Percentiles rank a stretch among this genome's conserved stretches.
Conservation (phyloP, 92 coral and sea anemone genomes). For the Parazoanthus darwini region DNA sequence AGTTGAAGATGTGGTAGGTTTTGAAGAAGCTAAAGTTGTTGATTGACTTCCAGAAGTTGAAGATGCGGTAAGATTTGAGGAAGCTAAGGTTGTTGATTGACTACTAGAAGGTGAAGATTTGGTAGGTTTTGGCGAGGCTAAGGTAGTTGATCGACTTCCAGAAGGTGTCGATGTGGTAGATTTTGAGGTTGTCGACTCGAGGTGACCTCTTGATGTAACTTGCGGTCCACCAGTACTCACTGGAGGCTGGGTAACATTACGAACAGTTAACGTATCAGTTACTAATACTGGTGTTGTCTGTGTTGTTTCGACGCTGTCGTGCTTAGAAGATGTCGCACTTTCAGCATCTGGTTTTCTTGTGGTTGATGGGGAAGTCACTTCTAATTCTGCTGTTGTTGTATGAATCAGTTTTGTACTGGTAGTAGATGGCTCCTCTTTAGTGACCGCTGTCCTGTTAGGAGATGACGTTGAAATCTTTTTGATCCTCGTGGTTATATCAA, state of each 20-base stretch:
- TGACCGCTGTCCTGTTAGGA: not conserved
- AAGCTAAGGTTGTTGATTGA: no score
- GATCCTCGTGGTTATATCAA: not conserved
- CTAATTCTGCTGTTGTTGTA: no score
- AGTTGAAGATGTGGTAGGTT: no score
- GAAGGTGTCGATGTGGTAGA: not conserved
- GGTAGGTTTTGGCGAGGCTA: not conserved
- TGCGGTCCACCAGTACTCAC: not conserved
- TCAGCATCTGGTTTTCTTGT: not conserved
- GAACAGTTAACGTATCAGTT: not conserved
- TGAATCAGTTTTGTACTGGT: no score
- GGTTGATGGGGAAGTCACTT: no score
- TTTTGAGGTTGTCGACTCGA: not conserved
- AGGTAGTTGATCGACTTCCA: not conserved
- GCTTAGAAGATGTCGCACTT: not conserved
- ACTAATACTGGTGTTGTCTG: not conserved
- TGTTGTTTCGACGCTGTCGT: not conserved
- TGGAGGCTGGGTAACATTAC: not conserved
- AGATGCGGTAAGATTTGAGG: no score
- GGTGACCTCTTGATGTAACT: not conserved
- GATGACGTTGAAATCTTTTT: not conserved
- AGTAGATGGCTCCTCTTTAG: not conserved
- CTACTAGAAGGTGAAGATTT: not conserved
- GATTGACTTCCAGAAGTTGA: no score
- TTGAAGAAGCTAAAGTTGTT: no score